Evolutionary conservation across 2,888 invertebrate genomes (phyloP), one percentile per base, ranked within the genome.

Genomic region (Plusia festucae): DNA sequence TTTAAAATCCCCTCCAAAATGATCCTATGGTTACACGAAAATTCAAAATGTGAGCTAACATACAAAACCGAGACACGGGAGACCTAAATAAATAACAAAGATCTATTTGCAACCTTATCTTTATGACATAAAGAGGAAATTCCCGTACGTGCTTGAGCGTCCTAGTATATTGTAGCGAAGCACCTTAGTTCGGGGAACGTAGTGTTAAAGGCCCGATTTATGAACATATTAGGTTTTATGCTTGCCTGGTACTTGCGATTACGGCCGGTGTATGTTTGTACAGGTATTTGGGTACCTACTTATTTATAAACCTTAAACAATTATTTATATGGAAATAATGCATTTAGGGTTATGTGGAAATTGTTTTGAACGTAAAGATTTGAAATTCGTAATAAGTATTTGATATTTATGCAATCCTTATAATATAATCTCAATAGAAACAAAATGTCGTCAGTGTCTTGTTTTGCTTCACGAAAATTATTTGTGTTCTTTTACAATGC

Each of bases 181-280:
- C 66, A 68, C 72, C 73, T 72, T 62, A 74, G 76, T 59, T 60
- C 67, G 52, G 65, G 52, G 65, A 77, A 65, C 71, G 76, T 78
- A 74, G 79, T 82, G 80, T 73, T 81, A 79, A 80, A 83, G 76
- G 78, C 75, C 55, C 78, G 79, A 84, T 84, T 84, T 81, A 83
- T 76, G 75, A 60, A 78, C 68, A 70, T 80, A 81, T 90, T 86
- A 81, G 78, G 82, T 88, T 89, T 88, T 86, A 90, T 85, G 85
- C 22, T 70, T 64, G 71, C 84, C 82, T 84, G 83, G 87, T 82
- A 85, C 85, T 79, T 79, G 82, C 76, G 81, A 85, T 85, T 82
- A 82, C 68, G 68, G 65, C 58, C 68, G 69, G 60, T 63, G 60
- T 65, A 63, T 70, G 61, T 64, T 72, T 78, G 60, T 62, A 44